Evolutionary conservation across 2,113 vertebrate species (phyloP).

Genomic region (Zonotrichia leucophrys): DNA sequence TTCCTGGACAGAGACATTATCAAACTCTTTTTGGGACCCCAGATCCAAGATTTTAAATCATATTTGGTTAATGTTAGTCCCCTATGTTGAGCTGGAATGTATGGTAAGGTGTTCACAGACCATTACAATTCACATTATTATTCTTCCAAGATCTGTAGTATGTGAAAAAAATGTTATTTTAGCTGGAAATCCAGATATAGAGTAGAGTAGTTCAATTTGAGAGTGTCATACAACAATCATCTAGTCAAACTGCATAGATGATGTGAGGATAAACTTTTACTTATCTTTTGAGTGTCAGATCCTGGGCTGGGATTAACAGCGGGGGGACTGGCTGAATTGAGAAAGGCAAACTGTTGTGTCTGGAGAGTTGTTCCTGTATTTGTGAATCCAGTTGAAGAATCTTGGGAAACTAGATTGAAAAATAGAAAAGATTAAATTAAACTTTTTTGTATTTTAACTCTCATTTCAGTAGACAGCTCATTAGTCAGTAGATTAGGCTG

Average conservation of each 20-base stretch:
- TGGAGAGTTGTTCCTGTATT: background rate
- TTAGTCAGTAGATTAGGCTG: background rate
- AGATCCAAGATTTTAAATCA: slow-evolving; percentile 1
- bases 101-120: background rate
- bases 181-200: background rate
- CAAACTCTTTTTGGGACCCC: background rate
- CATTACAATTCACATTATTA: background rate
- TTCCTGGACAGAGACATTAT: background rate
- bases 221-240: background rate
- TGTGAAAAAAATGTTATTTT: background rate
- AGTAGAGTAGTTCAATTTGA: background rate
- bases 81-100: background rate
- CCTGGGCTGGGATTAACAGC: background rate
- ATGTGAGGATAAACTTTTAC: background rate
- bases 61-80: background rate
- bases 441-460: background rate
- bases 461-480: background rate
- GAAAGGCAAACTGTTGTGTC: background rate
- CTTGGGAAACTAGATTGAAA: background rate
- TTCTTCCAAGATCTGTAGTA: background rate
- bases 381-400: background rate
- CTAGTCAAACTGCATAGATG: background rate
- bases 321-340: background rate
- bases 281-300: background rate
- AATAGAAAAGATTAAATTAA: background rate